These are phyloP conservation scores for Actinopyga echinites DNA, from an alignment of 53 echinoderm and acorn worm genomes.

Conservation along the genomic window DNA sequence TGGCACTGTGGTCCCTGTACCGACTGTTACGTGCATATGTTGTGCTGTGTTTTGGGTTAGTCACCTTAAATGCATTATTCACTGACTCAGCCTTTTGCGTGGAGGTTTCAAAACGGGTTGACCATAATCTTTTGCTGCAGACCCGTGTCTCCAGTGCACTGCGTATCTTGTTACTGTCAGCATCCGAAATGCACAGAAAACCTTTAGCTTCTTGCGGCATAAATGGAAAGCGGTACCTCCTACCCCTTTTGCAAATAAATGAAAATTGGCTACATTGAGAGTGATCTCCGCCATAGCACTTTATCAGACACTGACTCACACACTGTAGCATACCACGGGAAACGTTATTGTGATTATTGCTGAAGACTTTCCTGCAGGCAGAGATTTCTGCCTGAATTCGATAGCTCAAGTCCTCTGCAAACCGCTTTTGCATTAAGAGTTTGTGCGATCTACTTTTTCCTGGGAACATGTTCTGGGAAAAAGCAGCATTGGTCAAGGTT, in stretches of 20 bases:
- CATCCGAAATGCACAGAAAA: background rate
- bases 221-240: background rate
- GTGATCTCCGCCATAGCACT: slow-evolving; percentile 13
- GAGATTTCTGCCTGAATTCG: background rate
- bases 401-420: slow-evolving; percentile 10
- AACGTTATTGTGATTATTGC: background rate
- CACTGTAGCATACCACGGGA: background rate
- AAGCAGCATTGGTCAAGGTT: background rate
- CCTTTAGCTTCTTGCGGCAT: background rate
- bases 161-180: too few species aligned
- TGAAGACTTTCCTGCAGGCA: background rate
- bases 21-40: background rate
- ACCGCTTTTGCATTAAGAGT: background rate
- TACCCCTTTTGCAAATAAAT: slow-evolving; percentile 11
- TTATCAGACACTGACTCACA: background rate
- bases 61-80: too few species aligned
- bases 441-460: background rate
- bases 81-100: slow-evolving; percentile 36
- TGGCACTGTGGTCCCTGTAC: slow-evolving; percentile 9
- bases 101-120: background rate
- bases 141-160: too few species aligned
- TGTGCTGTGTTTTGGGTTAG: too few species aligned
- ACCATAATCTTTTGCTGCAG: too few species aligned
- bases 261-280: background rate
- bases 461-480: background rate